These are phyloP conservation scores for Brachycybe producta DNA, from an alignment of 2,888 invertebrate species.

Conservation along the genomic window DNA sequence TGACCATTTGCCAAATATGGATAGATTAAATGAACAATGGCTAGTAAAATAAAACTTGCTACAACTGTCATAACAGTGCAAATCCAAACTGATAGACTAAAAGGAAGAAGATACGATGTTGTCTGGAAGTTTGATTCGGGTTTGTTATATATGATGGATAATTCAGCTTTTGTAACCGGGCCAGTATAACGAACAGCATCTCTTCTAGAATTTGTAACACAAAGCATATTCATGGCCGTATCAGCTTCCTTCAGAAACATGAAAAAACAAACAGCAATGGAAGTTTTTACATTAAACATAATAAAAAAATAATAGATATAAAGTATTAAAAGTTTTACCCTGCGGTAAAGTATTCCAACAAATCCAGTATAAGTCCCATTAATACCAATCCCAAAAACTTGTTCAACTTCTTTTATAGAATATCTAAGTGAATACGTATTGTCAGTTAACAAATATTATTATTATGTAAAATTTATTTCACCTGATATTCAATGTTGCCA, in stretches of 20 bases:
- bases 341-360: conserved; percentile 7
- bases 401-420: conserved; percentile 12
- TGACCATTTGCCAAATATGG: too few species aligned
- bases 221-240: conserved; percentile 13
- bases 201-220: not conserved
- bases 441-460: too few species aligned
- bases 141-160: conserved; percentile 13
- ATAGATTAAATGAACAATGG: too few species aligned
- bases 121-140: conserved; percentile 8
- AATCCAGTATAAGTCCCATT: conserved; percentile 14
- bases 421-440: too few species aligned
- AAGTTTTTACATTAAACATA: too few species aligned
- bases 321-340: conserved; percentile 4
- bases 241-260: conserved; percentile 10
- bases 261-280: not conserved
- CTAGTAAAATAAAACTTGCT: too few species aligned
- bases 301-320: not conserved
- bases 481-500: too few species aligned
- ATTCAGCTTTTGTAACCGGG: conserved; percentile 12
- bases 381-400: conserved; percentile 6
- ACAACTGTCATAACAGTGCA: too few species aligned
- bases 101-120: conserved; percentile 13
- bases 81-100: conserved; percentile 12
- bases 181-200: conserved; percentile 11
- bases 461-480: too few species aligned